These are phyloP conservation scores for Amphimallon solstitiale DNA, from an alignment of 2,888 invertebrate genomes.

Conservation along the genomic window DNA sequence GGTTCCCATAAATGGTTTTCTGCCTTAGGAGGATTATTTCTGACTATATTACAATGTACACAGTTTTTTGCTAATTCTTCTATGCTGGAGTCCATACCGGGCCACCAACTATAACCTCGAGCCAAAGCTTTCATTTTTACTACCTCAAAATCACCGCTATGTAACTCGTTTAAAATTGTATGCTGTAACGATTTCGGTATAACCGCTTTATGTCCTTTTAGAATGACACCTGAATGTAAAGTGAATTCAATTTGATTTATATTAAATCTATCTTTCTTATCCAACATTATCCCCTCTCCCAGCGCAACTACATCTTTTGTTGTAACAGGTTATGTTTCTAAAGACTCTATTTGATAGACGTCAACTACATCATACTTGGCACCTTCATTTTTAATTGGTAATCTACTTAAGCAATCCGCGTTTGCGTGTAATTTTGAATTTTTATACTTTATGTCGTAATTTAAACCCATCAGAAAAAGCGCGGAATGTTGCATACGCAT, in stretches of 20 bases:
- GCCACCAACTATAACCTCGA: slow-evolving; percentile 24
- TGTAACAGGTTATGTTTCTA: slow-evolving; percentile 22
- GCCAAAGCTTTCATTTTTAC: slow-evolving; percentile 14
- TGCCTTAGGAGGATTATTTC: slow-evolving; percentile 39
- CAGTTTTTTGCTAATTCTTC: slow-evolving; percentile 33
- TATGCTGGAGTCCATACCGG: slow-evolving; percentile 36
- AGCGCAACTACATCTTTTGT: slow-evolving; percentile 5
- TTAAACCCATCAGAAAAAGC: slow-evolving; percentile 26
- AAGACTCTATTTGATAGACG: slow-evolving; percentile 12
- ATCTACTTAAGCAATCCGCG: slow-evolving; percentile 19
- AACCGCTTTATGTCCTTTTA: neutral
- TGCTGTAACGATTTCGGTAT: slow-evolving; percentile 11
- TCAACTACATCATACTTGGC: slow-evolving; percentile 15
- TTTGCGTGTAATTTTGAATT: slow-evolving; percentile 25
- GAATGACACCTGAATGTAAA: slow-evolving; percentile 2
- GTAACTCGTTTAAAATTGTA: slow-evolving; percentile 10
- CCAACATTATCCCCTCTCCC: slow-evolving; percentile 4
- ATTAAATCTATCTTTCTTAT: slow-evolving; percentile 12
- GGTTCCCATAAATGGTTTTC: slow-evolving; percentile 44
- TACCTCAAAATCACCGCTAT: slow-evolving; percentile 4
- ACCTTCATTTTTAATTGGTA: slow-evolving; percentile 2
- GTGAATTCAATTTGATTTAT: slow-evolving; percentile 20
- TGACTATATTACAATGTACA: slow-evolving; percentile 32
- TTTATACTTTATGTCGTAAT: slow-evolving; percentile 27
- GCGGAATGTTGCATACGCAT: slow-evolving; percentile 36